These are phyloP conservation scores for Petrolisthes manimaculis DNA, from an alignment of 2,888 invertebrate genomes.

Conservation along the genomic window DNA sequence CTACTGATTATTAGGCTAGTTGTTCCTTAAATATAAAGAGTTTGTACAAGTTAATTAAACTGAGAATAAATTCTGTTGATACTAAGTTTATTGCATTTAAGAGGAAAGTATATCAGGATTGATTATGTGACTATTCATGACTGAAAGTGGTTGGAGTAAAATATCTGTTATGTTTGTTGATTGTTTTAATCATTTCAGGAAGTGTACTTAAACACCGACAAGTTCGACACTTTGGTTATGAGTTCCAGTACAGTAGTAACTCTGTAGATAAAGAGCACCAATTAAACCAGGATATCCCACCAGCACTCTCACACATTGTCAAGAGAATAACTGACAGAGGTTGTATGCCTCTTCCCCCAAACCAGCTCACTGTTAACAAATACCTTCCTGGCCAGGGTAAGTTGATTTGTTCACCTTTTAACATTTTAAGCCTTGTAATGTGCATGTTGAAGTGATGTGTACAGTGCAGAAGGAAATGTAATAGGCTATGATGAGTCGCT, in stretches of 20 bases:
- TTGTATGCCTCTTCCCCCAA: slow-evolving; percentile 74
- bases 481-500: too few relatives aligned
- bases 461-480: too few relatives aligned
- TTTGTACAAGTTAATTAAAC: too few relatives aligned
- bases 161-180: too few relatives aligned
- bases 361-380: slow-evolving; percentile 88
- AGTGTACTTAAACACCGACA: slow-evolving; percentile 72
- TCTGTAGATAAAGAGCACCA: slow-evolving; percentile 83
- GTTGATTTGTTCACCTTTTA: slow-evolving; percentile 49
- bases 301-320: slow-evolving; percentile 78
- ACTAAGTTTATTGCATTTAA: too few relatives aligned
- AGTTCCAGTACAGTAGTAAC: slow-evolving; percentile 89
- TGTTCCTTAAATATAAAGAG: too few relatives aligned
- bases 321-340: slow-evolving; percentile 72
- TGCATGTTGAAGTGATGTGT: slow-evolving; percentile 60
- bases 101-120: too few relatives aligned
- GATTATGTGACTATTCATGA: too few relatives aligned
- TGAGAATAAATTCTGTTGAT: too few relatives aligned
- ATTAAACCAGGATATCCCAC: slow-evolving; percentile 79
- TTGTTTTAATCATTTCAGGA: slow-evolving; percentile 24
- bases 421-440: not conserved
- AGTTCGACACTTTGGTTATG: slow-evolving; percentile 92
- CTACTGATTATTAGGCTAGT: too few relatives aligned
- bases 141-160: too few relatives aligned
- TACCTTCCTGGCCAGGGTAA: slow-evolving; percentile 87